A percentile compares a stretch with the other conserved stretches of the same genome.
Evolutionary conservation across 53 echinoderm and acorn worm species (phyloP).

Genomic region (Echinarachnius parma): DNA sequence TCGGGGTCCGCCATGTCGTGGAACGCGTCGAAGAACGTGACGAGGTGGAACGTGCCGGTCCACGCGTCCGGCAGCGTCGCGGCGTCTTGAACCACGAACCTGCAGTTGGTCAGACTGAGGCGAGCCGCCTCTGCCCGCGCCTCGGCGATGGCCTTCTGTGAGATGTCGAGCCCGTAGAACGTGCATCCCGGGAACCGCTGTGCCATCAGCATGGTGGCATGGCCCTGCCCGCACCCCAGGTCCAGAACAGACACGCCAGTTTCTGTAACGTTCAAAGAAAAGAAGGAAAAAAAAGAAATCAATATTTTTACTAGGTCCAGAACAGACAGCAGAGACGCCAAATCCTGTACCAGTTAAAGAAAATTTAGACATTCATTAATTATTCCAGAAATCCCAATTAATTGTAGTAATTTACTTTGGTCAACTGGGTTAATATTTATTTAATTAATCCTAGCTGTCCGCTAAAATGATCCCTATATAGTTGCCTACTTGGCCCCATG

Average conservation of each 20-base stretch:
- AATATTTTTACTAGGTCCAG: no score
- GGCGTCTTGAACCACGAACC: constrained; percentile 79
- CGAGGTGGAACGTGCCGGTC: constrained; percentile 76
- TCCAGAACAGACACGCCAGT: constrained; percentile 71
- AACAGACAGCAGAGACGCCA: no score
- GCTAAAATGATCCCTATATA: no score
- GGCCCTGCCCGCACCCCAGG: constrained; percentile 88
- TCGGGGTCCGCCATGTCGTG: constrained; percentile 90
- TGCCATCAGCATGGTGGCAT: constrained; percentile 79
- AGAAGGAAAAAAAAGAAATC: no score
- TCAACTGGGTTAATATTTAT: no score
- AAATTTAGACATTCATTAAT: no score
- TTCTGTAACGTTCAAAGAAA: constrained; percentile 44
- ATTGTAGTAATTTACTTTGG: no score
- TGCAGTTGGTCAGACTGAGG: constrained; percentile 82
- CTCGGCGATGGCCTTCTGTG: constrained; percentile 76
- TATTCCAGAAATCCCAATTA: no score
- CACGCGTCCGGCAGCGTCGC: constrained; percentile 66
- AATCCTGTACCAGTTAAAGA: no score
- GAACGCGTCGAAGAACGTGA: constrained; percentile 82
- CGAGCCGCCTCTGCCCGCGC: constrained; percentile 72
- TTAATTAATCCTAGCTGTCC: no score
- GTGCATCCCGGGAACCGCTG: constrained; percentile 78
- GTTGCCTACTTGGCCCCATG: no score
- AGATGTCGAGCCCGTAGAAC: constrained; percentile 90